phyloP scores from a whole-genome alignment of 2,888 invertebrate species.

The Ceriagrion tenellum region DNA sequence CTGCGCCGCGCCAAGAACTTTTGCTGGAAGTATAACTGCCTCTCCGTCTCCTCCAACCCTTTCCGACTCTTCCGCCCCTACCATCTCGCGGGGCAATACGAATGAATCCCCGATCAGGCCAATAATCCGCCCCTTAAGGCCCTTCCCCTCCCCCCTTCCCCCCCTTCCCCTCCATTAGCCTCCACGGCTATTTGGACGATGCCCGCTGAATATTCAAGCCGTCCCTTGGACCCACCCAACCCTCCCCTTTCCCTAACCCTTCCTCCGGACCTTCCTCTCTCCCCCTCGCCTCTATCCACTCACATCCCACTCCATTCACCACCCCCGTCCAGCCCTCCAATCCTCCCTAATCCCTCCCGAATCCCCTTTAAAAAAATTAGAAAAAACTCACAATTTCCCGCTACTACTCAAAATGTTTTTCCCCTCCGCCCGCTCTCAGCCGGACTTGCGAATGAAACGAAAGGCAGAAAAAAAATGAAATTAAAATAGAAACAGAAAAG shows the following conservation, averaged over 20 bases:
- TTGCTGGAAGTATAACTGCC: too few species aligned
- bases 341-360: not conserved
- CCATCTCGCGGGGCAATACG: too few species aligned
- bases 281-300: not conserved
- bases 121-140: not conserved
- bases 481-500: not conserved
- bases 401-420: not conserved
- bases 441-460: not conserved
- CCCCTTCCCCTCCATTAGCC: not conserved
- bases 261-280: slow-evolving; percentile 58
- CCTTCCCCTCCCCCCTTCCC: not conserved
- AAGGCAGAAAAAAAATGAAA: too few species aligned
- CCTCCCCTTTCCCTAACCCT: slow-evolving; percentile 39
- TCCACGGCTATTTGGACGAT: not conserved
- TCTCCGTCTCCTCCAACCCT: too few species aligned
- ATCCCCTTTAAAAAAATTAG: not conserved
- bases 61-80: too few species aligned
- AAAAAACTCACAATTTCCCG: not conserved
- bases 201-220: not conserved
- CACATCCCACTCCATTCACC: slow-evolving; percentile 29
- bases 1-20: too few species aligned
- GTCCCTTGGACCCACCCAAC: not conserved
- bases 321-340: not conserved
- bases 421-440: not conserved
- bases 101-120: too few species aligned